Base-by-base conservation (phyloP, 2,797 vertebrate genomes). In the Tauraco hartlaubi region DNA sequence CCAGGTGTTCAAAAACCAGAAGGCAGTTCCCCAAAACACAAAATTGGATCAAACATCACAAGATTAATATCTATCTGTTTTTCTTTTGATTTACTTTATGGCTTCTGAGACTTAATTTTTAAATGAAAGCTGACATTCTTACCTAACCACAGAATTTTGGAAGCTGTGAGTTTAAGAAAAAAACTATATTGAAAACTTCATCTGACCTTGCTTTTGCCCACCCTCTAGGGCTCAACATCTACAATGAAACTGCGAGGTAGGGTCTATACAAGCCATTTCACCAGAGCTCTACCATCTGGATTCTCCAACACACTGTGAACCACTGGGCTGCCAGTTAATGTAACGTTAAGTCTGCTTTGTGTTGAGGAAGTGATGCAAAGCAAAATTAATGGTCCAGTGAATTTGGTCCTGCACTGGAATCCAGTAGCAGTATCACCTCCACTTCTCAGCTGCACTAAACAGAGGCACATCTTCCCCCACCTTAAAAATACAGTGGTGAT, bases 41-140 rank as follows among this genome's bases (percentile, higher is more conserved):
- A 75, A 93, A 96, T 69, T 92, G 94, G 95, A 94, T 92, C 90
- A 72, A 94, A 96, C 85, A 95, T 95, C 92, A 95, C 69, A 95
- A 91, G 94, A 85, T 66, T 90, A 95, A 72, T 96, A 94, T 92
- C 76, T 89, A 67, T 68, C 90, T 94, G 82, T 25, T 92, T 91
- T 94, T 78, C 91, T 92, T 96, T 96, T 97, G 71, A 96, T 96
- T 97, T 96, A 88, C 67, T 92, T 94, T 78, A 90, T 91, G 76
- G 69, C 73, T 95, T 94, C 91, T 92, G 73, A 92, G 90, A 91
- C 73, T 92, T 85, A 72, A 75, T 94, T 96, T 94, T 94, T 83
- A 92, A 94, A 96, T 91, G 85, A 92, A 96, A 90, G 82, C 4
- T 20, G 69, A 86, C 59, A 94, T 94, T 94, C 92, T 94, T 85